phyloP scores from a whole-genome alignment of 2,888 invertebrate genomes.

The Dolichomitus sp. region DNA sequence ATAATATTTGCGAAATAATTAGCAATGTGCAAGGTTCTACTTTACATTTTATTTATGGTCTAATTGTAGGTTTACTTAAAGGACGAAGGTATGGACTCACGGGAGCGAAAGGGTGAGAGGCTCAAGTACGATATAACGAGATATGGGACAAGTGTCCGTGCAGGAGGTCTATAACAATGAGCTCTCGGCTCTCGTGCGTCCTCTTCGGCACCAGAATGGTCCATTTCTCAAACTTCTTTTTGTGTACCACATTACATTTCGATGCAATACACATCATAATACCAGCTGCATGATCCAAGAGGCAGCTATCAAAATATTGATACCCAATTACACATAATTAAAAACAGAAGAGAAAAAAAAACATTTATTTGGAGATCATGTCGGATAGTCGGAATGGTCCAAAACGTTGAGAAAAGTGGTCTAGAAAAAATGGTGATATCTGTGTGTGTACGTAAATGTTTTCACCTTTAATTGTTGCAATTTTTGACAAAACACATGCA shows the following conservation, averaged over 20 bases:
- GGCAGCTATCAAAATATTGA: neutral
- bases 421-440: too few relatives aligned
- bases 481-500: too few relatives aligned
- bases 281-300: neutral
- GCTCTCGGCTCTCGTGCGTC: conserved; percentile 40
- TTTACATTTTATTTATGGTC: too few relatives aligned
- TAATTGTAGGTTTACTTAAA: too few relatives aligned
- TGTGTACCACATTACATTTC: neutral
- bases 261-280: neutral
- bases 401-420: too few relatives aligned
- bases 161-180: conserved; percentile 66
- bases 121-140: conserved; percentile 9
- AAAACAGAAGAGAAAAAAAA: neutral
- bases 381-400: too few relatives aligned
- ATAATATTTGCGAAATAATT: too few relatives aligned
- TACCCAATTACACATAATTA: neutral
- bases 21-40: too few relatives aligned
- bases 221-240: conserved; percentile 38
- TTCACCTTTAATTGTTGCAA: too few relatives aligned
- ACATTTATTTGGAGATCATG: too few relatives aligned
- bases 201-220: conserved; percentile 6
- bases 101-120: conserved; percentile 19
- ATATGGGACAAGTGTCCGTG: conserved; percentile 30
- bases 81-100: conserved; percentile 21
- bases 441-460: too few relatives aligned